Conservation (phyloP, 2,797 vertebrate species). For the Coreius guichenoti region DNA sequence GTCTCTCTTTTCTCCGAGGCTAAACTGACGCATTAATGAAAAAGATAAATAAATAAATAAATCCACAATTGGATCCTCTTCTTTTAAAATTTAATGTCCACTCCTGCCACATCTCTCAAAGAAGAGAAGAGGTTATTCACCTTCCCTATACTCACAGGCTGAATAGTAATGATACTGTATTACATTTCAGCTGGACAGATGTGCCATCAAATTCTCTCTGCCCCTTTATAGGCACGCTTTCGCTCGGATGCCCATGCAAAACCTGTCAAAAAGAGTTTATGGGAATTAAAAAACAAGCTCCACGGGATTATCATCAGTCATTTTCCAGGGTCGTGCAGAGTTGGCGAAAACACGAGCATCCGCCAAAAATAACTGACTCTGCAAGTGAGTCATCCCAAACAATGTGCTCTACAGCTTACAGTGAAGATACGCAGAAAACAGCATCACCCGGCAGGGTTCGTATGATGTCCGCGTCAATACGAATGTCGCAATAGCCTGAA, state of each 20-base stretch:
- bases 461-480: not conserved
- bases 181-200: constrained; percentile 44
- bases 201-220: constrained; percentile 5
- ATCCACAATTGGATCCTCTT: constrained; percentile 77
- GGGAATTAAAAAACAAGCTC: constrained; percentile 55
- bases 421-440: constrained; percentile 5
- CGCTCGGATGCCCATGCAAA: constrained; percentile 55
- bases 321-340: constrained; percentile 58
- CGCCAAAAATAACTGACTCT: constrained; percentile 58
- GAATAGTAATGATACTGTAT: constrained; percentile 48
- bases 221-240: not conserved
- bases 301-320: constrained; percentile 55
- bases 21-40: constrained; percentile 81
- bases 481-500: not conserved
- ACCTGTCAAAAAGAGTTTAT: constrained; percentile 69
- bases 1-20: constrained; percentile 77
- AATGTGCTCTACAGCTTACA: constrained; percentile 18
- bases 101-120: constrained; percentile 76
- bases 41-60: constrained; percentile 62
- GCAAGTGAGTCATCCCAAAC: constrained; percentile 60
- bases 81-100: constrained; percentile 83
- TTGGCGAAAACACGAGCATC: constrained; percentile 57
- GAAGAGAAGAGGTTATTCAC: constrained; percentile 63
- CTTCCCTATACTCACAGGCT: constrained; percentile 65
- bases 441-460: not conserved